phyloP scores from a whole-genome alignment of 2,113 vertebrate species.

The Psittacara wagleri region DNA sequence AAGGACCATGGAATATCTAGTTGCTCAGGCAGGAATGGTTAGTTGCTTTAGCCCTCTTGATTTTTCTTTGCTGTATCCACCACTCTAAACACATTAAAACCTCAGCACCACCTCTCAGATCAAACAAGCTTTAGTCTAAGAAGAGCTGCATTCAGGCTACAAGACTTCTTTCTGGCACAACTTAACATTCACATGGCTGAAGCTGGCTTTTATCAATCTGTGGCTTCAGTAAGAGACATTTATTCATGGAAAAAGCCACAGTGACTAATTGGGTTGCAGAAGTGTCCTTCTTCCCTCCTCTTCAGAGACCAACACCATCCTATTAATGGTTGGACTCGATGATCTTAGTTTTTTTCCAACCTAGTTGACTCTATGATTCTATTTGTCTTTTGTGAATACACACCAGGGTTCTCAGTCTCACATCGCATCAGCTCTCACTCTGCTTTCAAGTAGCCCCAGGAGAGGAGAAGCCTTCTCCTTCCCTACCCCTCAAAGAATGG shows the following conservation, averaged over 20 bases:
- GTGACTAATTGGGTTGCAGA: not conserved
- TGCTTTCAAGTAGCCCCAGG: not conserved
- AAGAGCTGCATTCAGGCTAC: not conserved
- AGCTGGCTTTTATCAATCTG: not conserved
- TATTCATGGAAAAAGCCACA: not conserved
- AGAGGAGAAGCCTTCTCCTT: not conserved
- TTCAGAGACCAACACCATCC: not conserved
- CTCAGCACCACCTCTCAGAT: not conserved
- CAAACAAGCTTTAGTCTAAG: not conserved
- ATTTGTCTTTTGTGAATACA: not conserved
- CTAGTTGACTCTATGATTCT: not conserved
- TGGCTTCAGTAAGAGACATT: not conserved
- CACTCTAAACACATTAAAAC: not conserved
- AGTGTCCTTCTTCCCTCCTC: not conserved
- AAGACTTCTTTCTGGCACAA: not conserved
- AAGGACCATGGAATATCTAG: not conserved
- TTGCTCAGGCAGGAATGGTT: not conserved
- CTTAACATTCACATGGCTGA: not conserved
- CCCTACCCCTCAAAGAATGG: not conserved
- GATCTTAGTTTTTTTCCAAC: not conserved
- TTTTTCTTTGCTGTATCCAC: not conserved
- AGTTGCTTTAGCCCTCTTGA: not conserved
- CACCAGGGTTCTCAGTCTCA: not conserved
- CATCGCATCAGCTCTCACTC: not conserved
- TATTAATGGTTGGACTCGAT: not conserved